Percentiles rank a stretch among this genome's conserved stretches.
These are phyloP conservation scores for Sarotherodon lohbergeri DNA, from an alignment of 2,113 vertebrate genomes.

Conservation along the genomic window DNA sequence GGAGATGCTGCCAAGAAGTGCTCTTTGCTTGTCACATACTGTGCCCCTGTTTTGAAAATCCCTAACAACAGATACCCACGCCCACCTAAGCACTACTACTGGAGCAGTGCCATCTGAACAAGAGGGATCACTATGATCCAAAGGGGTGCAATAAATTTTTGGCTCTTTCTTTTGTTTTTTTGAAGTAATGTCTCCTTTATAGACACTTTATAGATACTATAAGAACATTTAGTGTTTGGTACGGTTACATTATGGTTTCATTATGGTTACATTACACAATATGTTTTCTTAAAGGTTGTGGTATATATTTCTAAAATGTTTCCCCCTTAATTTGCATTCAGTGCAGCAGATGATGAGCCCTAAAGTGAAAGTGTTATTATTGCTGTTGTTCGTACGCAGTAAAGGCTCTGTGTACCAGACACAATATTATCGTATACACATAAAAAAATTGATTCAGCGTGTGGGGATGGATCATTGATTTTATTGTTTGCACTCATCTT, in stretches of 20 bases:
- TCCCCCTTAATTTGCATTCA: not conserved
- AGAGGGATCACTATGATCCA: not conserved
- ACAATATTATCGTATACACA: conserved; percentile 32
- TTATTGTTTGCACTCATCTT: conserved; percentile 73
- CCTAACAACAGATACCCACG: not conserved
- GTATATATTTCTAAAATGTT: not conserved
- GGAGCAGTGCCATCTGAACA: conserved; percentile 29
- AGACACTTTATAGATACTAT: not conserved
- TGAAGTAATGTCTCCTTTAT: not conserved
- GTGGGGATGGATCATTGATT: conserved; percentile 69
- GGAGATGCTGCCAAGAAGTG: conserved; percentile 42
- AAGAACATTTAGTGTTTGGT: not conserved
- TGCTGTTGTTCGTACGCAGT: not conserved
- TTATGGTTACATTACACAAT: not conserved
- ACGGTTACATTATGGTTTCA: not conserved
- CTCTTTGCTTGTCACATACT: conserved; percentile 30
- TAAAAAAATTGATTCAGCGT: conserved; percentile 51
- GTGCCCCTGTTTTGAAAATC: conserved; percentile 25
- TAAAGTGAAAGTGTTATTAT: not conserved
- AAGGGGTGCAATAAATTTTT: not conserved
- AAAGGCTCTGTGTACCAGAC: conserved; percentile 3
- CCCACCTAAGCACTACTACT: not conserved
- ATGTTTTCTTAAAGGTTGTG: not conserved
- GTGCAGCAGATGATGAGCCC: not conserved
- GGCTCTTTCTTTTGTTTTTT: not conserved